Evolutionary conservation across 2,797 vertebrate species (phyloP), one percentile per base, ranked within the genome.

Genomic region (Lepilemur ruficaudatus): DNA sequence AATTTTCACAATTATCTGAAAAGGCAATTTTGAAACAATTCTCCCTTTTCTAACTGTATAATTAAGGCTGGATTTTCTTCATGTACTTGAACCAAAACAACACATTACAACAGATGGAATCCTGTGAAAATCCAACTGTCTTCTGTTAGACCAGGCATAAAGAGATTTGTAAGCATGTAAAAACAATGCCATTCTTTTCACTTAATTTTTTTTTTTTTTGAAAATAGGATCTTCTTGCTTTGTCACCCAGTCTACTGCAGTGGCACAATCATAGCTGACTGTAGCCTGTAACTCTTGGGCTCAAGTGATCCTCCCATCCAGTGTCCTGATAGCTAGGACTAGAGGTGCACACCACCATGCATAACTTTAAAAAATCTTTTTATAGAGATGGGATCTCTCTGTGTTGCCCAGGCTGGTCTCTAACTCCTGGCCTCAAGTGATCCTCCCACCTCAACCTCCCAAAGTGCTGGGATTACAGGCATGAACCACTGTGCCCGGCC

Each of bases 61-160:
- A 57, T 57, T 63, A 84, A 86, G 5, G 10, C 75, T 92, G 13
- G 4, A 86, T 96, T 88, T 95, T 96, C 65, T 88, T 93, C 41
- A 81, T 65, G 48, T 81, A 22, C n/a, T 84, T 84, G 10, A 96
- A 88, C 41, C n/a, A 83, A 93, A 87, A 59, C 2, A 30, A 65
- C 48, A 28, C 57, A 73, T 76, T 59, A 87, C 28, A 67, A 50
- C 23, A 79, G 70, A 76, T 50, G 43, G 50, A 83, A 61, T 94
- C 20, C 57, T 52, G 0, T 82, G 81, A 93, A 43, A 95, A 43
- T 73, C 52, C 9, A 30, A 48, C 63, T 52, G 14, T 93, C 43
- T 94, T 94, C n/a, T 78, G 15, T 76, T 94, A 82, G 43, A 30
- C 14, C 15, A 87, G 63, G 46, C 25, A 65, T 69, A 80, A 85